These are phyloP conservation scores for Bombus confusus DNA, from an alignment of 1,140 invertebrate genomes.

Conservation along the genomic window DNA sequence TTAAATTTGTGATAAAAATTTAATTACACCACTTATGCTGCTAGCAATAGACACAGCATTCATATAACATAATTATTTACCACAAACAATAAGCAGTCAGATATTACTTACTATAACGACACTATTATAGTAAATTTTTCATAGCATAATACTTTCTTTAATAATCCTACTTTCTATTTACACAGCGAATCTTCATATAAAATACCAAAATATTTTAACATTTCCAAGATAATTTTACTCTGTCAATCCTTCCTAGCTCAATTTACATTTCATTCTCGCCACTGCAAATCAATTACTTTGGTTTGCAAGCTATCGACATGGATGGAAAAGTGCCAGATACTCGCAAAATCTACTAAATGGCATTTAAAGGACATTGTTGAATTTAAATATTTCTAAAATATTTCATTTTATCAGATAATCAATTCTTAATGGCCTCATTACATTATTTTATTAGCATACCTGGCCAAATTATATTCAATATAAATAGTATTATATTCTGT, in stretches of 20 bases:
- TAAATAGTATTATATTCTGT: constrained; percentile 1
- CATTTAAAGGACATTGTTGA: background rate
- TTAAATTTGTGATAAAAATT: background rate
- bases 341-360: constrained; percentile 15
- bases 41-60: background rate
- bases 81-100: constrained; percentile 38
- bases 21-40: constrained; percentile 26
- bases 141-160: constrained; percentile 69
- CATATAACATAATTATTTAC: constrained; percentile 27
- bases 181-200: constrained; percentile 69
- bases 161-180: constrained; percentile 63
- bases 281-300: constrained; percentile 45
- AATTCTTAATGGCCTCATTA: background rate
- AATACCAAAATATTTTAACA: constrained; percentile 69
- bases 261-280: constrained; percentile 43
- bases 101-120: constrained; percentile 35
- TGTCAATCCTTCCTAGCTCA: constrained; percentile 54
- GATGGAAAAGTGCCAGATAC: constrained; percentile 62
- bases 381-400: background rate
- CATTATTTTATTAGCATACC: background rate
- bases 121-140: constrained; percentile 55
- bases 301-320: constrained; percentile 50
- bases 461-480: constrained; percentile 22
- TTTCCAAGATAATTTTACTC: constrained; percentile 61
- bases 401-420: background rate